Evolutionary conservation across 2,888 invertebrate genomes (phyloP), one percentile per base, ranked within the genome.

Genomic region (Cecidostiba fungosa): DNA sequence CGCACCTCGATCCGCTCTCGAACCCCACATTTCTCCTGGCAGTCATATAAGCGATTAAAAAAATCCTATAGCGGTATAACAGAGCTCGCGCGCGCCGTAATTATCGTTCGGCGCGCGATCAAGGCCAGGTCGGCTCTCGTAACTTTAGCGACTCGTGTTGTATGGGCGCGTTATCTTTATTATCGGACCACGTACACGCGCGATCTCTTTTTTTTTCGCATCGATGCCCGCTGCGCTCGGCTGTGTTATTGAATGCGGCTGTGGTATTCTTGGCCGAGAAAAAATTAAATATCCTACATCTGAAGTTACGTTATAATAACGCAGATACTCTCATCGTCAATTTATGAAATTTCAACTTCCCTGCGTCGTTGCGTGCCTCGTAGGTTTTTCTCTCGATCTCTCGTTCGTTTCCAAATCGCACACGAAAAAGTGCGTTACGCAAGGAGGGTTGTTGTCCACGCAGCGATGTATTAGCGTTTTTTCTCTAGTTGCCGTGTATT

Each of bases 61-160:
- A 84, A 78, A 83, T 73, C 77, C 50, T 1, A 72, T 85, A 84
- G 87, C 82, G 87, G 84, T 80, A 87, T 83, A 50, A 43, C 87
- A 84, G 81, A 32, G 83, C 26, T 85, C 88, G 43, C 87, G 79
- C 36, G 83, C 36, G 86, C 88, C 85, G 85, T 88, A 89, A 91
- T 91, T 90, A 90, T 90, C 88, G 88, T 88, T 87, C 87, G 85
- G 85, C 88, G 88, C 85, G n/a, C 88, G 88, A 90, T 90, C 90
- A 90, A 90, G 90, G 90, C 89, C 90, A 90, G 88, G 89, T 89
- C 89, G 77, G 73, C 62, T 8, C 36, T n/a, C 43, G 43, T 76
- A 81, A 80, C 86, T 84, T 86, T 84, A 77, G 10, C 66, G 85
- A 82, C 73, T 77, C 26, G 66, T 19, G 59, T 54, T 47, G 36